Evolutionary conservation across 2,113 vertebrate genomes (phyloP).

Genomic region (rabbit (Oryctolagus cuniculus)): DNA sequence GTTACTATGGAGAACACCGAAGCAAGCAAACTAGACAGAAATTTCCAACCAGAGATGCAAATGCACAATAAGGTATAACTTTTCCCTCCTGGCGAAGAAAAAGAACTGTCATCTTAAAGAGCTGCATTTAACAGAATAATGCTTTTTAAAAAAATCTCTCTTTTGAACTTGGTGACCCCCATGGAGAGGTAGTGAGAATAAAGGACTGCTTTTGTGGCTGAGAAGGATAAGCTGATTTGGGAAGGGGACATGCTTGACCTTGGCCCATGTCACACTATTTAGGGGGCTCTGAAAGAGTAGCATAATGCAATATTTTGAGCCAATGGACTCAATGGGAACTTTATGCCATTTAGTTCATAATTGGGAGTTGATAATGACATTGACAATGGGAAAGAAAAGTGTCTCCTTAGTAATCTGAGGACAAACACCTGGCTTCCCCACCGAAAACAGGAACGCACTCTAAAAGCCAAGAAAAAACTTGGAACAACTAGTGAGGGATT

Average conservation of each 20-base stretch:
- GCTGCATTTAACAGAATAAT: slow-evolving; percentile 3
- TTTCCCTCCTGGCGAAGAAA: slow-evolving; percentile 24
- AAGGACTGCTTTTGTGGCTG: slow-evolving; percentile 58
- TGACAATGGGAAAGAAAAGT: slow-evolving; percentile 45
- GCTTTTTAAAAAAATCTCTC: slow-evolving; percentile 18
- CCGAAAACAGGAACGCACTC: neutral
- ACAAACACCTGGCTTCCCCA: neutral
- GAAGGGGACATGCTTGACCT: slow-evolving; percentile 8
- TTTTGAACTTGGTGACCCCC: slow-evolving; percentile 45
- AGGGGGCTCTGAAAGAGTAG: neutral
- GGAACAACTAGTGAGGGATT: neutral
- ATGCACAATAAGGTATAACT: slow-evolving; percentile 1
- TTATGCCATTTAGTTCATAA: neutral
- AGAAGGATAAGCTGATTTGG: slow-evolving; percentile 60
- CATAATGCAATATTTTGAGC: neutral
- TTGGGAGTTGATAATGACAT: slow-evolving; percentile 24
- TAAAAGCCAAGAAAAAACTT: slow-evolving; percentile 45
- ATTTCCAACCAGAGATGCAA: slow-evolving; percentile 24
- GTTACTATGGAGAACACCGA: slow-evolving; percentile 44
- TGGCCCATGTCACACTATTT: neutral
- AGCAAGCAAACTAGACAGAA: neutral
- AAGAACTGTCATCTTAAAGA: slow-evolving; percentile 53
- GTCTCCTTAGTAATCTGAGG: slow-evolving; percentile 47
- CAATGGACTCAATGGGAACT: neutral
- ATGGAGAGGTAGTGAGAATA: neutral